phyloP scores from a whole-genome alignment of 64 coral and sea anemone genomes.

The Dendrophyllia cribrosa region DNA sequence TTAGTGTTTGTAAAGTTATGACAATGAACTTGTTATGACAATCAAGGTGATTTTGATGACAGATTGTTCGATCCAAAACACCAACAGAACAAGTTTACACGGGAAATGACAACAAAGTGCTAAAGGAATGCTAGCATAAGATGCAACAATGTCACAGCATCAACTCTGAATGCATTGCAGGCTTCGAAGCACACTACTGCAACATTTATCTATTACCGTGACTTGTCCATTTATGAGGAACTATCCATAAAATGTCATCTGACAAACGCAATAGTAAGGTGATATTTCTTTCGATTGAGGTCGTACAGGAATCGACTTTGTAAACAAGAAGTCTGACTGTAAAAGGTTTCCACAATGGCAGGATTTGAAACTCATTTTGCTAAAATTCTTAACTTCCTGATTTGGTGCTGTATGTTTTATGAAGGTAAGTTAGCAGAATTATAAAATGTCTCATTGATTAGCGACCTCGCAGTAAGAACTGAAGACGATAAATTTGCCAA shows the following conservation, averaged over 20 bases:
- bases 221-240: background rate
- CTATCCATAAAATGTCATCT: too few species aligned
- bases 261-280: too few species aligned
- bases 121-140: constrained; percentile 24
- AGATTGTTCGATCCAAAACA: background rate
- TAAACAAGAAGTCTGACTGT: background rate
- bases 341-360: background rate
- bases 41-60: background rate
- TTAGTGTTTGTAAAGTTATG: background rate
- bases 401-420: background rate
- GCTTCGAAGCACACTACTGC: background rate
- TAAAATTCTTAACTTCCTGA: background rate
- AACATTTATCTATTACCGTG: background rate
- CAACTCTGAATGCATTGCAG: background rate
- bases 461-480: too few species aligned
- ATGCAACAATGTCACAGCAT: background rate
- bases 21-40: background rate
- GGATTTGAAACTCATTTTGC: background rate
- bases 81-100: constrained; percentile 4
- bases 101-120: constrained; percentile 42
- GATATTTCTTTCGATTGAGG: too few species aligned
- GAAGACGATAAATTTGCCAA: too few species aligned
- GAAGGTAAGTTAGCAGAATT: background rate
- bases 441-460: background rate
- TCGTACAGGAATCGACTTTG: background rate